Percentiles rank a stretch among this genome's conserved stretches.
Conservation (phyloP, 2,113 vertebrate species). For the Hyperopisus bebe region DNA sequence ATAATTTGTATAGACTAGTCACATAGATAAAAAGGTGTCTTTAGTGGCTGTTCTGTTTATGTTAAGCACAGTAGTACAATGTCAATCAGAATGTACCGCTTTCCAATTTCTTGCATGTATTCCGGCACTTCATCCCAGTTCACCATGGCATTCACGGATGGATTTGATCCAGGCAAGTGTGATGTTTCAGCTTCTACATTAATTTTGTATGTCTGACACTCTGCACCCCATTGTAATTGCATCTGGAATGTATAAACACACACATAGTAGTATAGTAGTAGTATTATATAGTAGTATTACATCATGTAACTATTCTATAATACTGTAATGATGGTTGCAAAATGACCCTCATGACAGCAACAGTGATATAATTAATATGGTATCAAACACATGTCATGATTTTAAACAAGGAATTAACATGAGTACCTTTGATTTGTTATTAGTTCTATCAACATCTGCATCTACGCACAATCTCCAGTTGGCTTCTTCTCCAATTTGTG, state of each 20-base stretch:
- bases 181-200: constrained; percentile 34
- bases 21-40: neutral
- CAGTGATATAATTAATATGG: neutral
- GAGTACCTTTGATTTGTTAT: constrained; percentile 42
- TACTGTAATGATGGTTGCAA: neutral
- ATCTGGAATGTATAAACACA: constrained; percentile 36
- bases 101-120: constrained; percentile 30
- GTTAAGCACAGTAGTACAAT: neutral
- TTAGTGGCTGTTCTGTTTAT: neutral
- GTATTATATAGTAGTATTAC: too few relatives aligned
- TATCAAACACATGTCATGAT: neutral
- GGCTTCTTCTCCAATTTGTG: constrained; percentile 47
- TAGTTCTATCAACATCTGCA: constrained; percentile 26
- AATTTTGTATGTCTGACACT: constrained; percentile 60
- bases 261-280: too few relatives aligned
- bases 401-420: neutral
- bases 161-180: constrained; percentile 33
- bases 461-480: constrained; percentile 66
- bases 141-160: constrained; percentile 41
- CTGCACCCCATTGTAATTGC: constrained; percentile 58
- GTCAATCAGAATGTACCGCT: constrained; percentile 39
- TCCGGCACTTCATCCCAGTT: constrained; percentile 52
- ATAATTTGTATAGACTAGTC: neutral
- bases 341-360: neutral
- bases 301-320: neutral